Evolutionary conservation across 2,888 invertebrate species (phyloP).

Genomic region (Drosophila multiciliata): DNA sequence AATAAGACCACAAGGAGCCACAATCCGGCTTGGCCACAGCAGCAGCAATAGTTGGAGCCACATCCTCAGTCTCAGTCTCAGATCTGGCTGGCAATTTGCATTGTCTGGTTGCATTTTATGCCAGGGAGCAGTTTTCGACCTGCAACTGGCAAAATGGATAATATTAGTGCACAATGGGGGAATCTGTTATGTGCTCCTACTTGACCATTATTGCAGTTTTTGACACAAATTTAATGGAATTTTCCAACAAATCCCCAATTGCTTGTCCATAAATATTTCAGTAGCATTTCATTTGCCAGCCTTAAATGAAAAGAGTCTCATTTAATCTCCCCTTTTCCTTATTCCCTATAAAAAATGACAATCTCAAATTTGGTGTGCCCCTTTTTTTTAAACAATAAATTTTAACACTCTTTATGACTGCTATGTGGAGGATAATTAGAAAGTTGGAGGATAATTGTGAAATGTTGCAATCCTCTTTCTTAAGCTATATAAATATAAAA

Average conservation of each 20-base stretch:
- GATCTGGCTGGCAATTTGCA: constrained; percentile 48
- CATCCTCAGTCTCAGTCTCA: neutral
- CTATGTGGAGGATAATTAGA: neutral
- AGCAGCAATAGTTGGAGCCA: neutral
- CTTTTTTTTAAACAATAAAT: constrained; percentile 16
- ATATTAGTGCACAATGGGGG: constrained; percentile 20
- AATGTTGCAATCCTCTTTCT: neutral
- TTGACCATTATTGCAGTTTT: constrained; percentile 63
- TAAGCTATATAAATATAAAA: neutral
- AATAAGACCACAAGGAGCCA: constrained; percentile 68
- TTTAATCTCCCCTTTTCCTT: constrained; percentile 60
- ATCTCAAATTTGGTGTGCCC: constrained; percentile 34
- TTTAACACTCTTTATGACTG: constrained; percentile 21
- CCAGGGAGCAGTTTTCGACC: constrained; percentile 31
- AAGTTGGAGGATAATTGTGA: no score
- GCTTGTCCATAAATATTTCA: constrained; percentile 42
- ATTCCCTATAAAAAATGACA: constrained; percentile 63
- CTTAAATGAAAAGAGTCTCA: constrained; percentile 26
- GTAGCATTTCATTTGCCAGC: constrained; percentile 24
- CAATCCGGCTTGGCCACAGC: constrained; percentile 5
- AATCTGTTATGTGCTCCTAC: constrained; percentile 2
- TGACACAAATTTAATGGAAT: constrained; percentile 59
- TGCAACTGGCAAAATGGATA: constrained; percentile 46
- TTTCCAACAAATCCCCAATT: constrained; percentile 15
- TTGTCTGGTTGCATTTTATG: constrained; percentile 70